Base-by-base conservation (phyloP, 2,797 vertebrate genomes). In the Nothura maculosa region DNA sequence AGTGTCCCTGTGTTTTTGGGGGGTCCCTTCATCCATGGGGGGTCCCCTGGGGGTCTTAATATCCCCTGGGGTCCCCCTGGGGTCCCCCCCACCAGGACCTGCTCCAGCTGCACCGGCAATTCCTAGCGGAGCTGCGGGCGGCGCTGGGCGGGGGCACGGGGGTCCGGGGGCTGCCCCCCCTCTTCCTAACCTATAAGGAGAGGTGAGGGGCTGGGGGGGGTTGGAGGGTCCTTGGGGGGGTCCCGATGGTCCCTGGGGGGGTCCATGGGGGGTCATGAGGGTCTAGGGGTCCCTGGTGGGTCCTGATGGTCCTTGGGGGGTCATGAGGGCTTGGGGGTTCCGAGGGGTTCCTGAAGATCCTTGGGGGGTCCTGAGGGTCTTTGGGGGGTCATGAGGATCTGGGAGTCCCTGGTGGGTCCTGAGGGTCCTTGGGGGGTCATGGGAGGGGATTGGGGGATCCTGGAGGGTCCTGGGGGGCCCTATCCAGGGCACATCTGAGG, bases 101-200 rank as follows among this genome's bases (percentile, higher is more conserved):
- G 88, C 97, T 98, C 7, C 61, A 54, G 5, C 98, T 97, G 34
- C 99, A 99, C 85, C 98, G 95, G 10, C 84, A 68, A 54, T 96
- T 99, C 63, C 93, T 98, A 81, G 97, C 93, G 40, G 98, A 99
- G 55, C 92, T 99, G 63, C 98, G 96, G 69, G 97, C 34, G 18
- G 98, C 98, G 9, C 97, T 99, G 82, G 55, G 54, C 24, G 60
- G 85, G 5, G 48, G 68, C 4, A 87, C 93, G 1, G 97, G 96
- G 28, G 98, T 97, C 0, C 97, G 95, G 21, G 98, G 96, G 52
- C 98, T 99, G 48, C 94, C 98, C 96, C 98, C 98, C 92, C 98
- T 99, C 92, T 99, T 99, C 96, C 96, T 99, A 73, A 97, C 95
- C 77, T 99, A 99, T 96, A 99, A 99, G 87, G 98, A 99, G 94